A percentile compares a stretch with the other conserved stretches of the same genome.
phyloP scores from a whole-genome alignment of 2,797 vertebrate species.

The Chrysolophus pictus region DNA sequence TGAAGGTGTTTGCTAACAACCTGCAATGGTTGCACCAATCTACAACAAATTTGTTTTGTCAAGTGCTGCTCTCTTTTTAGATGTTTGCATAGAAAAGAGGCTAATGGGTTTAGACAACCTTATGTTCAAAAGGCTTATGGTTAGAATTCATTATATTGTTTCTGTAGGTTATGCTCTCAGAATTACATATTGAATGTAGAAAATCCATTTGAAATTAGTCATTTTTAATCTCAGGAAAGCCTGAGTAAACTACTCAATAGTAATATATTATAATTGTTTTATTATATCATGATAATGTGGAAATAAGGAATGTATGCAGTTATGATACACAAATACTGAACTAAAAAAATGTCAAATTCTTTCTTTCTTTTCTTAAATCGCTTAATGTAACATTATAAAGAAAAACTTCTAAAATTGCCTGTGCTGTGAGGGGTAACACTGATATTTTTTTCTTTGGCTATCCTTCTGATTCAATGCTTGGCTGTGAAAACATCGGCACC shows the following conservation, averaged over 20 bases:
- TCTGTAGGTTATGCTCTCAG: background rate
- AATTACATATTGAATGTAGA: background rate
- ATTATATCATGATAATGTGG: background rate
- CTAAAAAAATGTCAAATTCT: background rate
- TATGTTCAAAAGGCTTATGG: background rate
- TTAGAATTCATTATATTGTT: conserved; percentile 2
- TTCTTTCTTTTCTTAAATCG: background rate
- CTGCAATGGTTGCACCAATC: background rate
- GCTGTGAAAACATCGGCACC: background rate
- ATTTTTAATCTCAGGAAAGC: background rate
- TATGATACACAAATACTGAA: background rate
- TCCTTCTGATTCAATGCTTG: background rate
- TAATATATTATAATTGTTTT: background rate
- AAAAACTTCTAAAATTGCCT: background rate
- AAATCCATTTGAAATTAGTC: background rate
- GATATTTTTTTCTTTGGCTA: accelerated
- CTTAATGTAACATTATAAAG: background rate
- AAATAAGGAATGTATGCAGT: background rate
- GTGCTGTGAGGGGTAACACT: background rate
- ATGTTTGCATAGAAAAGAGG: background rate
- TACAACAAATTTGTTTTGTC: background rate
- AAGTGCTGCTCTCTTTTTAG: background rate
- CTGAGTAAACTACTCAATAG: background rate
- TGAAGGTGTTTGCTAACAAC: background rate
- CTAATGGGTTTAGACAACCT: conserved; percentile 9